Evolutionary conservation across 2,888 invertebrate species (phyloP), one percentile per base, ranked within the genome.

Genomic region (Erannis defoliaria): DNA sequence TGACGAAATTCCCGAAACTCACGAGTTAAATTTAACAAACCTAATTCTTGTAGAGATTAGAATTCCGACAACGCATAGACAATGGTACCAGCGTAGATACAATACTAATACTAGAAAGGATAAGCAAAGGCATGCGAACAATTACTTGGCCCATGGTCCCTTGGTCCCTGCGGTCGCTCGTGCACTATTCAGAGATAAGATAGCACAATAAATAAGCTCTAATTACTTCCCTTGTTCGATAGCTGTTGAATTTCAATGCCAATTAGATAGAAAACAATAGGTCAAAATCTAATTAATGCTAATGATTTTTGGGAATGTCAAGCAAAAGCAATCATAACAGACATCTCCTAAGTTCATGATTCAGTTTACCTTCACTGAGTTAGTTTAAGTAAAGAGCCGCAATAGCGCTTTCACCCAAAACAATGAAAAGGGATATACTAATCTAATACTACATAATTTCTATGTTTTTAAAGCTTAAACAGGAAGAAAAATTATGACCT

Each of bases 201-300:
- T 80, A 81, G 82, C 80, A 74, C 85, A 76, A 89, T 88, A 89
- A 88, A 89, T 89, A 85, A 88, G 73, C 81, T 74, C 86, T 90
- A 90, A 90, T 90, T 89, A 89, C 88, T 86, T 82, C 81, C 83
- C 85, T 85, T 82, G 81, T 85, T 78, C 78, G 73, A 78, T 43
- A 76, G 73, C 70, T 66, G 76, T 77, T 76, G 75, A 76, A 76
- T 78, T 77, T 78, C 80, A 77, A 75, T 76, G 76, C 80, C 78
- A 82, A 82, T 82, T 82, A 82, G 76, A 73, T 51, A 59, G 57
- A 62, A 78, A 69, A 73, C 69, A 70, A 69, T 64, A 74, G 66
- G 68, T 66, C 63, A 55, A 51, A 66, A 66, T 56, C 48, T 48
- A 62, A 62, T 62, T 53, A 62, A 53, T 49, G 23, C 8, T 40